Conservation (phyloP, 2,888 invertebrate genomes). For the Iselma pallidipennis region DNA sequence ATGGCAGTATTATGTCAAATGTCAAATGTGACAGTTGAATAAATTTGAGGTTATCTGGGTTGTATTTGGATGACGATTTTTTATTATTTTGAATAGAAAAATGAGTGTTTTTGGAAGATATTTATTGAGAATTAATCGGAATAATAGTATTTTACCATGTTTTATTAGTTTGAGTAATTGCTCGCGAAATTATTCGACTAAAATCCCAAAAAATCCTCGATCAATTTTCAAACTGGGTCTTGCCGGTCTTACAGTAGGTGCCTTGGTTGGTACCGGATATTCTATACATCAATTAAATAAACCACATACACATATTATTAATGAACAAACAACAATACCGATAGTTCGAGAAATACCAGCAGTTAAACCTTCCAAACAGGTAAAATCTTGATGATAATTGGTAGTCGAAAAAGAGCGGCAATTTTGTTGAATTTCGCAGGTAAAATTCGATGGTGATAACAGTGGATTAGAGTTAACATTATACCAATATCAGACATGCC, state of each 20-base stretch:
- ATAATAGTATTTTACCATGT: neutral
- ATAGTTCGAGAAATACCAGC: constrained; percentile 50
- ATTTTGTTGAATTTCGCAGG: constrained; percentile 56
- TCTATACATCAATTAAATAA: constrained; percentile 55
- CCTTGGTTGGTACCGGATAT: constrained; percentile 58
- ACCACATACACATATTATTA: constrained; percentile 53
- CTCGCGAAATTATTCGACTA: constrained; percentile 8
- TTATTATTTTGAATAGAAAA: constrained; percentile 25
- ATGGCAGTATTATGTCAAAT: neutral
- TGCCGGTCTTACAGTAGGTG: constrained; percentile 53
- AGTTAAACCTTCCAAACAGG: constrained; percentile 57
- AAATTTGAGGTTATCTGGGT: constrained; percentile 6
- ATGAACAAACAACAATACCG: constrained; percentile 54
- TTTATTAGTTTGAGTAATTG: constrained; percentile 5
- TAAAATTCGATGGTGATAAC: constrained; percentile 66
- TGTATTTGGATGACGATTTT: constrained; percentile 25
- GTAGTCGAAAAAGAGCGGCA: neutral
- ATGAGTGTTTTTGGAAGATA: constrained; percentile 9
- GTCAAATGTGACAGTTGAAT: too few species aligned
- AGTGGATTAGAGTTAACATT: constrained; percentile 79
- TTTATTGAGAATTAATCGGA: constrained; percentile 12
- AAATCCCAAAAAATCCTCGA: constrained; percentile 14
- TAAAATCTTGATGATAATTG: constrained; percentile 38
- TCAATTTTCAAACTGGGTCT: constrained; percentile 49
- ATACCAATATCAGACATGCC: constrained; percentile 97